Conservation (phyloP, 2,888 invertebrate species). For the Sialis fuliginosa region DNA sequence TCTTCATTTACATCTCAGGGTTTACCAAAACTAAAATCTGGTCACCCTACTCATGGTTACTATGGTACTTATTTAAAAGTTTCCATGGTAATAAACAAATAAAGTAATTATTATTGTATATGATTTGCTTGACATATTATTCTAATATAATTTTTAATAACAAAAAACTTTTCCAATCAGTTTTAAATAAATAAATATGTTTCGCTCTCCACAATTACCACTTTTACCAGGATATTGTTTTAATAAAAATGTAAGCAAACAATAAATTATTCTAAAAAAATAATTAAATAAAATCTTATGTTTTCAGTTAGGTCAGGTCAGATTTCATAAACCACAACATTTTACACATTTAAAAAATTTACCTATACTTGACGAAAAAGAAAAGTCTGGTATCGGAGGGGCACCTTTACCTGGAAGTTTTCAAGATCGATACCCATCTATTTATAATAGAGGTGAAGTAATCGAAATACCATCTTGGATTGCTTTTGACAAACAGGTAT, state of each 20-base stretch:
- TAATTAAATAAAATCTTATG: slow-evolving; percentile 2
- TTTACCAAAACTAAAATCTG: too few species aligned
- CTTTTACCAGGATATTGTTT: slow-evolving; percentile 55
- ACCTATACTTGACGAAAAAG: slow-evolving; percentile 40
- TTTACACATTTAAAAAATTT: slow-evolving; percentile 42
- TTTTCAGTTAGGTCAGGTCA: slow-evolving; percentile 40
- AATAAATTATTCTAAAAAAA: too few species aligned
- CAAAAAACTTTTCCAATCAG: too few species aligned
- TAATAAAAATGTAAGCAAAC: slow-evolving; percentile 40
- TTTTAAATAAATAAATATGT: slow-evolving; percentile 18
- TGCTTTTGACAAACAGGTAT: slow-evolving; percentile 71
- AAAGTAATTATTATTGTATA: too few species aligned
- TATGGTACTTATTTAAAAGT: too few species aligned
- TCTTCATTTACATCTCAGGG: too few species aligned
- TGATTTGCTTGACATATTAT: too few species aligned
- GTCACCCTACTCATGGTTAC: too few species aligned
- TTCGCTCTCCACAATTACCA: slow-evolving; percentile 48
- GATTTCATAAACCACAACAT: slow-evolving; percentile 40
- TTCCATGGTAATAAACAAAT: too few species aligned
- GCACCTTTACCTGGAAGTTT: slow-evolving; percentile 30
- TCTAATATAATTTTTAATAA: too few species aligned
- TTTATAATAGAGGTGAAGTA: slow-evolving; percentile 58
- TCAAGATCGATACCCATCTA: slow-evolving; percentile 39
- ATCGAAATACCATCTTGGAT: slow-evolving; percentile 70
- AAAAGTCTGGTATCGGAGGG: slow-evolving; percentile 39